Percentiles rank a stretch among this genome's conserved stretches.
phyloP scores from a whole-genome alignment of 2,888 invertebrate species.

The Noctua fimbriata region DNA sequence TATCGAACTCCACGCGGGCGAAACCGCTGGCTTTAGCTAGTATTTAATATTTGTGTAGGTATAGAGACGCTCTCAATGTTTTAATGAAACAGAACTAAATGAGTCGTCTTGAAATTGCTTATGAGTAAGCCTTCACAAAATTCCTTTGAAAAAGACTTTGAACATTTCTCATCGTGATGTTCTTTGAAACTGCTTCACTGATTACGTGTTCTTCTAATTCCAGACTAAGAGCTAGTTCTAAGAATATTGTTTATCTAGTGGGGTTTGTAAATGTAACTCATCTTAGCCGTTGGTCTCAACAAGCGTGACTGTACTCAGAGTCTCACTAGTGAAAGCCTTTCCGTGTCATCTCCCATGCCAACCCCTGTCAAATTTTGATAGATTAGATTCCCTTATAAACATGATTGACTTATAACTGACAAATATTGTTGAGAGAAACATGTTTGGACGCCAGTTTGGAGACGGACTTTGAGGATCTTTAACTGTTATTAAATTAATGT shows the following conservation, averaged over 20 bases:
- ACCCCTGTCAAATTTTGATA: slow-evolving; percentile 88
- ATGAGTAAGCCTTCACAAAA: background rate
- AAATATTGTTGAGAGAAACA: slow-evolving; percentile 62
- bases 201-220: background rate
- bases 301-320: slow-evolving; percentile 46
- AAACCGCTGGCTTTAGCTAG: too few species aligned
- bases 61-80: background rate
- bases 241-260: slow-evolving; percentile 3
- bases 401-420: slow-evolving; percentile 78
- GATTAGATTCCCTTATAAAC: slow-evolving; percentile 80
- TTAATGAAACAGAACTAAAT: background rate
- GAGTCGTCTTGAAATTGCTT: background rate
- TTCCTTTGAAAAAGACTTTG: background rate
- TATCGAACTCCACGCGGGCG: too few species aligned
- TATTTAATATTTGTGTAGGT: slow-evolving; percentile 9
- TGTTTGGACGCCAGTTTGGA: slow-evolving; percentile 4
- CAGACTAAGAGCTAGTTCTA: background rate
- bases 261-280: slow-evolving; percentile 15
- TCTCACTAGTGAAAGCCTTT: slow-evolving; percentile 81
- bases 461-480: background rate
- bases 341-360: slow-evolving; percentile 82
- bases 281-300: slow-evolving; percentile 38
- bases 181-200: background rate
- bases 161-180: background rate
- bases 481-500: background rate